These are phyloP conservation scores for Chiroxiphia lanceolata DNA, from an alignment of 2,797 vertebrate species.

Conservation along the genomic window DNA sequence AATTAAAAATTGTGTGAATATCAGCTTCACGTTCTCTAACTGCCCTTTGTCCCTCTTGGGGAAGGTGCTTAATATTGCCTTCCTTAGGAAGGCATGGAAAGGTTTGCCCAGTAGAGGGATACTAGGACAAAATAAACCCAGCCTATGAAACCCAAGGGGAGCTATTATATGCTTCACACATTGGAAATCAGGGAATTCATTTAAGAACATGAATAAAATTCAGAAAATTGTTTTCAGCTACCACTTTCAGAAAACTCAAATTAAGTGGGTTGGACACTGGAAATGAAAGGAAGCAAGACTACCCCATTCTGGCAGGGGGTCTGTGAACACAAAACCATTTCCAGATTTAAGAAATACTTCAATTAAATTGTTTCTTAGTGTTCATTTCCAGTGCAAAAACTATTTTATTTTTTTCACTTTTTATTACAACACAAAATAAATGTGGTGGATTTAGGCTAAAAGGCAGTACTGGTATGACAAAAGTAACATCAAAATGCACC, in stretches of 20 bases:
- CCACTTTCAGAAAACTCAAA: constrained; percentile 23
- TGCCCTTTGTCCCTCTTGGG: not conserved
- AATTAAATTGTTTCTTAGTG: constrained; percentile 20
- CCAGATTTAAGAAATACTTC: constrained; percentile 52
- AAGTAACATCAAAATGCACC: not conserved
- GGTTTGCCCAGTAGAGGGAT: constrained; percentile 30
- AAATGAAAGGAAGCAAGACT: constrained; percentile 44
- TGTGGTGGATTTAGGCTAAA: not conserved
- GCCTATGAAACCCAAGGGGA: not conserved
- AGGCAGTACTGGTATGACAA: not conserved
- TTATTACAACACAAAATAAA: not conserved
- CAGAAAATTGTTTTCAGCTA: constrained; percentile 29
- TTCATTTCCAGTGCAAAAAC: not conserved
- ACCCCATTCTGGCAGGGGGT: not conserved
- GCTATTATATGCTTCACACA: constrained; percentile 1
- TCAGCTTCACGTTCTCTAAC: not conserved
- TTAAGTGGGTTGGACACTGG: constrained; percentile 2
- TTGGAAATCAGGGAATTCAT: not conserved
- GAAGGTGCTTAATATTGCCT: not conserved
- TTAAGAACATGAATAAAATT: constrained; percentile 31
- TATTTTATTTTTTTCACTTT: not conserved
- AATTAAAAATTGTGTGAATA: constrained; percentile 5
- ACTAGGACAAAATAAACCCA: not conserved
- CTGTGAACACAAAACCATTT: constrained; percentile 54
- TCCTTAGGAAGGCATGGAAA: not conserved